Conservation (phyloP, 2,797 vertebrate genomes). For the Sebastes trivittatus region DNA sequence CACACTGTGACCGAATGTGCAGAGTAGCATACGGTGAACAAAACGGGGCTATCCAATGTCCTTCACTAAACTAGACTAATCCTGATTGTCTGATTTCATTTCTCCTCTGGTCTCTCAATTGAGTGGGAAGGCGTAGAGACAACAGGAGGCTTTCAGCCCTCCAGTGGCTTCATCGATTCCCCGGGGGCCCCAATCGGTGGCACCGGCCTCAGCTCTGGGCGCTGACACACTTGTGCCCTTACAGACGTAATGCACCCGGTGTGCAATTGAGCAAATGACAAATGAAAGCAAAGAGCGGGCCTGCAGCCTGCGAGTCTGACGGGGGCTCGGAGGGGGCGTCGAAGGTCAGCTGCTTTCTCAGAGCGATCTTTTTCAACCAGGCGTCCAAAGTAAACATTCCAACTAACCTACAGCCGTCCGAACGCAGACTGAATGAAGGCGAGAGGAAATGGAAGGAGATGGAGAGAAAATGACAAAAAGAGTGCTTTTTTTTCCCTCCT, state of each 20-base stretch:
- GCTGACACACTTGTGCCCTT: conserved; percentile 44
- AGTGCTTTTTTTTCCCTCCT: background rate
- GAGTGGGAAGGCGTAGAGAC: background rate
- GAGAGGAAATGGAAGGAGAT: conserved; percentile 50
- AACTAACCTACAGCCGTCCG: conserved; percentile 47
- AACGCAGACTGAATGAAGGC: conserved; percentile 24
- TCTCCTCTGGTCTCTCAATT: conserved; percentile 7
- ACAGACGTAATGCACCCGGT: conserved; percentile 31
- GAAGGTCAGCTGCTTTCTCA: conserved; percentile 71
- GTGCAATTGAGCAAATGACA: conserved; percentile 61
- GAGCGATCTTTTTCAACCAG: conserved; percentile 70
- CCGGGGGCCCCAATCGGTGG: conserved; percentile 10
- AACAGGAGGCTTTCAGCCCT: conserved; percentile 20
- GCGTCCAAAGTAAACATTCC: conserved; percentile 83
- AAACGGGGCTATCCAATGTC: background rate
- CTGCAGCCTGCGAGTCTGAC: conserved; percentile 30
- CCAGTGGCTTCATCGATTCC: background rate
- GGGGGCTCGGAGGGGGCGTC: conserved; percentile 30
- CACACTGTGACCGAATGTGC: background rate
- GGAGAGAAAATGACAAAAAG: conserved; percentile 45
- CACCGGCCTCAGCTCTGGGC: conserved; percentile 8
- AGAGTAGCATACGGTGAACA: background rate
- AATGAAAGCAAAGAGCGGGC: conserved; percentile 56
- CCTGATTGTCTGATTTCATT: conserved; percentile 18
- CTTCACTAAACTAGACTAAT: background rate